Evolutionary conservation across 2,797 vertebrate genomes (phyloP).

Genomic region (Oreortyx pictus): DNA sequence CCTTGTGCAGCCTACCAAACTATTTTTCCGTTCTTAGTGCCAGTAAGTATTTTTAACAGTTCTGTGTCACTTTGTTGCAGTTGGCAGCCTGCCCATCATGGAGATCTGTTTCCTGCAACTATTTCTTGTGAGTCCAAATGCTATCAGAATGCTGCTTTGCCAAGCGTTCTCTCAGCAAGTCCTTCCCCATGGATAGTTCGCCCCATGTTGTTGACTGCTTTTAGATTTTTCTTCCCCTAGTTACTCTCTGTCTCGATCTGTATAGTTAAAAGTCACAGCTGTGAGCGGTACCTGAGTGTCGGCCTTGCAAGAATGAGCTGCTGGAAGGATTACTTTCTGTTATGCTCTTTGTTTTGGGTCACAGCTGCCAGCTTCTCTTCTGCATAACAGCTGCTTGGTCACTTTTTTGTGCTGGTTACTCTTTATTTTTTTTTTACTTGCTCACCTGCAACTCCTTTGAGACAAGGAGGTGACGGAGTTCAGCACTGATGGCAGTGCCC

Average conservation of each 20-base stretch:
- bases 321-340: background rate
- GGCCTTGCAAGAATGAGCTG: background rate
- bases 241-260: background rate
- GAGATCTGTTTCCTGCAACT: background rate
- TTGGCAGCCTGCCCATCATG: background rate
- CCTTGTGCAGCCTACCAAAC: background rate
- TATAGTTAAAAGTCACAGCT: background rate
- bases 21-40: background rate
- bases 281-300: background rate
- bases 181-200: background rate
- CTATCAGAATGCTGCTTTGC: background rate
- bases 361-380: background rate
- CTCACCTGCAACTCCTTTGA: background rate
- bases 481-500: background rate
- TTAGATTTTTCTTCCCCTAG: background rate
- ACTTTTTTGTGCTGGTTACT: no score
- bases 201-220: background rate
- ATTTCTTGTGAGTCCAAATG: background rate
- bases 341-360: background rate
- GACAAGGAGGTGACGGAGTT: background rate
- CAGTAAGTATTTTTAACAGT: background rate
- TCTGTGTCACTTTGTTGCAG: background rate
- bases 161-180: background rate
- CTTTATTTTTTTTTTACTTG: background rate
- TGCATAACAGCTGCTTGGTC: background rate